These are phyloP conservation scores for Diplodus puntazzo DNA, from an alignment of 2,797 vertebrate species.

Conservation along the genomic window DNA sequence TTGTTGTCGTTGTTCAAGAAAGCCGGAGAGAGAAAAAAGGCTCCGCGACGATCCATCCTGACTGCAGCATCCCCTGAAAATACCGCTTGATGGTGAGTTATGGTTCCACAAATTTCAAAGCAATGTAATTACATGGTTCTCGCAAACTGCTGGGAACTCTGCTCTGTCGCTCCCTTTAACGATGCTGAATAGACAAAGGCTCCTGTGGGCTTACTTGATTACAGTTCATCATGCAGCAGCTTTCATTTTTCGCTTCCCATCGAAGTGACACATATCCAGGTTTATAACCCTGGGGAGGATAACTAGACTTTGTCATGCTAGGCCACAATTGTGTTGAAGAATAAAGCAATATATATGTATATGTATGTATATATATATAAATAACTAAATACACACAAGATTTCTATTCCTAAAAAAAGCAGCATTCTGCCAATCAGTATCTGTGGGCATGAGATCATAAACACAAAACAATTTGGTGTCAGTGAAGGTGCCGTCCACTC, in stretches of 20 bases:
- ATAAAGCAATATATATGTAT: not conserved
- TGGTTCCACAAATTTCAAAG: constrained; percentile 60
- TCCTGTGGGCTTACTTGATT: constrained; percentile 62
- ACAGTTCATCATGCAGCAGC: constrained; percentile 44
- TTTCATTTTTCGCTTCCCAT: constrained; percentile 22
- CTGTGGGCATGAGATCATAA: constrained; percentile 33
- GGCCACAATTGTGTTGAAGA: not conserved
- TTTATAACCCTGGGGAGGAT: constrained; percentile 22
- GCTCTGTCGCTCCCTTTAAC: constrained; percentile 38
- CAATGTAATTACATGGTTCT: constrained; percentile 73
- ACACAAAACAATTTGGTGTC: constrained; percentile 64
- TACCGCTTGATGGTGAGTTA: constrained; percentile 52
- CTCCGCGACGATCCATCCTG: constrained; percentile 18
- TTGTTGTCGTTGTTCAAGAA: constrained; percentile 5
- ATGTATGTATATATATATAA: too few relatives aligned
- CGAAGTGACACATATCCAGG: constrained; percentile 16
- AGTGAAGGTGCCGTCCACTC: constrained; percentile 59
- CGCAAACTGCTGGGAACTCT: constrained; percentile 33
- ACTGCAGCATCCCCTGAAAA: constrained; percentile 49
- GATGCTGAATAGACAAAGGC: constrained; percentile 61
- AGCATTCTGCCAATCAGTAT: constrained; percentile 48
- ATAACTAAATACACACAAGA: not conserved
- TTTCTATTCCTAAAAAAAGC: not conserved
- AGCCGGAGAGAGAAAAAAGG: constrained; percentile 36
- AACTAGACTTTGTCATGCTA: not conserved